Percentiles rank a stretch among this genome's conserved stretches.
These are phyloP conservation scores for Thalassoma bifasciatum DNA, from an alignment of 2,113 vertebrate species.

Conservation along the genomic window DNA sequence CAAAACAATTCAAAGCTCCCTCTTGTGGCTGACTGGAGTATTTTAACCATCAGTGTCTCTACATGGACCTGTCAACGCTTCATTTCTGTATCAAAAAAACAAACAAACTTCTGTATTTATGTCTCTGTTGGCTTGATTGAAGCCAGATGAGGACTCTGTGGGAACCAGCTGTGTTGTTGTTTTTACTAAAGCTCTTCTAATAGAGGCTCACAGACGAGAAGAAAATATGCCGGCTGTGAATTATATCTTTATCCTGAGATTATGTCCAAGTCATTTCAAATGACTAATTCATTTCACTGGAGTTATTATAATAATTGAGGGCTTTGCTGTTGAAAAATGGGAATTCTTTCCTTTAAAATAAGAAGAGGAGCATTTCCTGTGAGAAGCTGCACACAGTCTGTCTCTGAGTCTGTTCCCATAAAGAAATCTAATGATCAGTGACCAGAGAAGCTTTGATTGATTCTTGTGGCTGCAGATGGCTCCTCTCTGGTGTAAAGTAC, in stretches of 20 bases:
- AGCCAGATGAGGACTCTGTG: conserved; percentile 19
- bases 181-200: conserved; percentile 24
- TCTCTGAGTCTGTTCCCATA: not conserved
- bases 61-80: not conserved
- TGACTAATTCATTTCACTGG: not conserved
- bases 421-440: not conserved
- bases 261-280: not conserved
- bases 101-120: not conserved
- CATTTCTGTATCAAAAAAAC: not conserved
- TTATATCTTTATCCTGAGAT: conserved; percentile 8
- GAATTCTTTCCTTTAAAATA: not conserved
- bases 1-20: too few relatives aligned
- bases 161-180: conserved; percentile 37
- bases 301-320: not conserved
- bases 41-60: too few relatives aligned
- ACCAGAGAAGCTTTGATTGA: not conserved
- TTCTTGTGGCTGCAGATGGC: not conserved
- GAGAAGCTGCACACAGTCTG: too few relatives aligned
- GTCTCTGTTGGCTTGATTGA: not conserved
- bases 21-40: too few relatives aligned
- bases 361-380: not conserved
- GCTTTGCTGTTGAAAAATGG: not conserved
- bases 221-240: not conserved
- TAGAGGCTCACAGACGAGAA: not conserved
- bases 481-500: not conserved